These are phyloP conservation scores for Petrocephalus microphthalmus DNA, from an alignment of 2,113 vertebrate species.

Conservation along the genomic window DNA sequence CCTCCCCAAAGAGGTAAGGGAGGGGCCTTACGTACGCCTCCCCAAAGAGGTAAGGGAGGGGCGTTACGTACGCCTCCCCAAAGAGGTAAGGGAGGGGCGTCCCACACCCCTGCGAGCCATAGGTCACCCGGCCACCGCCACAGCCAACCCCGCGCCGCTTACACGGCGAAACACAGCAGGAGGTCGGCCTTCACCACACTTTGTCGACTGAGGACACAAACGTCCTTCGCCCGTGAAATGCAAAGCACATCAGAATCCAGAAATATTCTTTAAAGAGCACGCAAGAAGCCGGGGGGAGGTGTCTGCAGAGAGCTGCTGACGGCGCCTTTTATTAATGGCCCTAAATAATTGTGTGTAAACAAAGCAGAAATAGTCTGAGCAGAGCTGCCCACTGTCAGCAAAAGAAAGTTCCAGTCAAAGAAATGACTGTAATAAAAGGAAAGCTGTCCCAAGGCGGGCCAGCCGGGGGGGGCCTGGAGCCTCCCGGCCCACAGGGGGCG, in stretches of 20 bases:
- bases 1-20: too few relatives aligned
- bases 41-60: neutral
- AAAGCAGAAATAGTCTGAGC: neutral
- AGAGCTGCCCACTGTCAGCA: neutral
- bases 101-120: too few relatives aligned
- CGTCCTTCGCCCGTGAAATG: neutral
- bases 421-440: neutral
- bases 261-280: neutral
- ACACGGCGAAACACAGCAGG: neutral
- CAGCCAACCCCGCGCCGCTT: neutral
- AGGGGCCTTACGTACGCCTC: too few relatives aligned
- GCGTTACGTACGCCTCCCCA: neutral
- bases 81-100: neutral
- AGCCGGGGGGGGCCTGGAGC: neutral
- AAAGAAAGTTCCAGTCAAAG: neutral
- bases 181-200: too few relatives aligned
- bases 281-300: neutral
- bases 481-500: neutral
- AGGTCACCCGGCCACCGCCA: neutral
- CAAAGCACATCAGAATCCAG: slow-evolving; percentile 2
- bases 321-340: neutral
- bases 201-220: neutral
- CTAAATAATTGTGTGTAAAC: neutral
- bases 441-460: neutral
- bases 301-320: slow-evolving; percentile 12